Percentiles rank a stretch among this genome's conserved stretches.
Conservation (phyloP, 1,140 invertebrate species). For the Alviniconcha marisindica region DNA sequence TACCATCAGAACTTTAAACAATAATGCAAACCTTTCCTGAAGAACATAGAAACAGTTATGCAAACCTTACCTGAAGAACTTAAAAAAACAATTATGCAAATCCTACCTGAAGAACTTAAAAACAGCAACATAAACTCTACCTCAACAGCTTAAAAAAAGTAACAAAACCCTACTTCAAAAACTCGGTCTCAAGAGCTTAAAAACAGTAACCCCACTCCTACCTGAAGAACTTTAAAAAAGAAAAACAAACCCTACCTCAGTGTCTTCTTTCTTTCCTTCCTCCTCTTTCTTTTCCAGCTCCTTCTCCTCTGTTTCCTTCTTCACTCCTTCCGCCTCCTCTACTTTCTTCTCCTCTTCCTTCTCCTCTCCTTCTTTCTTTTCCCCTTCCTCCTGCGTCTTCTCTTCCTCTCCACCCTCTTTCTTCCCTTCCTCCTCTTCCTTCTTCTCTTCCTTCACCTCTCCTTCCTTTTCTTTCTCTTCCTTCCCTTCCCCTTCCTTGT, state of each 20-base stretch:
- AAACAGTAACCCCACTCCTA: too few relatives aligned
- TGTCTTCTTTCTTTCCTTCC: conserved; percentile 47
- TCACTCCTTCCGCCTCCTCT: conserved; percentile 47
- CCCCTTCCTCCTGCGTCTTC: conserved; percentile 32
- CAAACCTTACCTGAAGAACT: too few relatives aligned
- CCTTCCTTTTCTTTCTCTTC: conserved; percentile 51
- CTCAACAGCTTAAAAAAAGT: too few relatives aligned
- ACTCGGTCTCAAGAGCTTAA: too few relatives aligned
- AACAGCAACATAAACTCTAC: too few relatives aligned
- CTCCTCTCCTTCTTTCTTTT: conserved; percentile 41
- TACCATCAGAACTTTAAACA: too few relatives aligned
- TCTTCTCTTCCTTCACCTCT: conserved; percentile 49
- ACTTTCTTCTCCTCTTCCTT: conserved; percentile 46
- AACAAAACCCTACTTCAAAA: too few relatives aligned
- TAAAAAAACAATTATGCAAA: too few relatives aligned
- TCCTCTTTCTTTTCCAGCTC: conserved; percentile 40
- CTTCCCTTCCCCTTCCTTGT: conserved; percentile 57
- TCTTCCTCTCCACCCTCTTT: conserved; percentile 58
- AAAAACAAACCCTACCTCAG: conserved; percentile 19
- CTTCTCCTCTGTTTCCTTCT: conserved; percentile 38
- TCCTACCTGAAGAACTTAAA: too few relatives aligned
- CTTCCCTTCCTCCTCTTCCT: conserved; percentile 42
- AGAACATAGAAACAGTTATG: too few relatives aligned
- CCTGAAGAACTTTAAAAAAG: neutral
- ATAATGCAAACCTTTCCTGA: too few relatives aligned